Percentiles rank a stretch among this genome's conserved stretches.
Conservation (phyloP, 2,113 vertebrate genomes). For the Dermatemys mawii region DNA sequence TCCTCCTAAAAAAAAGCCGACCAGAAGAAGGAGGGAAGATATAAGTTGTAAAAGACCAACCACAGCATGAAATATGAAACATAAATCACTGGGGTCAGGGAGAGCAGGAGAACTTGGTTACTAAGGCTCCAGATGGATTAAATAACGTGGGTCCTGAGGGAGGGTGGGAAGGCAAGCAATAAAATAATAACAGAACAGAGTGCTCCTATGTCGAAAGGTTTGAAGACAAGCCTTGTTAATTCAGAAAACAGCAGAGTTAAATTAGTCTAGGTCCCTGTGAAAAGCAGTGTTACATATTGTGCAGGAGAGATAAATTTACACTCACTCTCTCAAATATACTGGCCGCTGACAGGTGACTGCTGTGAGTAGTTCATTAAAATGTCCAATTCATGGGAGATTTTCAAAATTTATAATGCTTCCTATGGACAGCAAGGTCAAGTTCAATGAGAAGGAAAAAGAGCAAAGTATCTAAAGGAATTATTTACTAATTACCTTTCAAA, state of each 20-base stretch:
- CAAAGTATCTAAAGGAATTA: slow-evolving; percentile 68
- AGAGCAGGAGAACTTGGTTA: slow-evolving; percentile 63
- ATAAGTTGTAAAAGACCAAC: slow-evolving; percentile 65
- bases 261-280: slow-evolving; percentile 75
- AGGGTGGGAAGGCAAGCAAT: slow-evolving; percentile 53
- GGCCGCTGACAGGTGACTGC: slow-evolving; percentile 77
- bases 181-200: slow-evolving; percentile 75
- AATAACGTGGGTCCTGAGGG: slow-evolving; percentile 72
- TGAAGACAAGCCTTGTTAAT: slow-evolving; percentile 82
- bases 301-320: slow-evolving; percentile 79
- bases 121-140: slow-evolving; percentile 76
- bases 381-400: slow-evolving; percentile 78
- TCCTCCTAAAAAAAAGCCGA: slow-evolving; percentile 21
- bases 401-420: slow-evolving; percentile 83
- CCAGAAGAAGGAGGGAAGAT: slow-evolving; percentile 1
- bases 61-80: slow-evolving; percentile 64
- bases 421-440: slow-evolving; percentile 76
- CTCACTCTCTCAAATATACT: slow-evolving; percentile 50
- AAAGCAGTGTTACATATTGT: slow-evolving; percentile 73
- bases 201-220: slow-evolving; percentile 70
- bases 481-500: slow-evolving; percentile 71
- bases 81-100: slow-evolving; percentile 69
- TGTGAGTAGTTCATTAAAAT: slow-evolving; percentile 83
- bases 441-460: slow-evolving; percentile 74
- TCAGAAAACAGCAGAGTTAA: slow-evolving; percentile 76